Percentiles rank a stretch among this genome's conserved stretches.
These are phyloP conservation scores for Chloromyia formosa DNA, from an alignment of 2,888 invertebrate species.

Conservation along the genomic window DNA sequence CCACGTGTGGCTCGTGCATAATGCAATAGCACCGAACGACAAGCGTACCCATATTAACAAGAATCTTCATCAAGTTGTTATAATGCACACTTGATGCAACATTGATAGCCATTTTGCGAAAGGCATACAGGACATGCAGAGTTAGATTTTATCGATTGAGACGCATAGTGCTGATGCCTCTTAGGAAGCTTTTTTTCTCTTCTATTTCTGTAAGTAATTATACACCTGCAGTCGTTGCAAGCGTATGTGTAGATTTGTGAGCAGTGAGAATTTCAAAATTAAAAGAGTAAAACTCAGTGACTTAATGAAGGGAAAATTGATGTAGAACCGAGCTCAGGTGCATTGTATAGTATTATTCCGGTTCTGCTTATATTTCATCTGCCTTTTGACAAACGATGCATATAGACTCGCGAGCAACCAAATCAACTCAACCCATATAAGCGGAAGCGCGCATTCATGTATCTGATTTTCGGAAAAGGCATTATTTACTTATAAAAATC, in stretches of 20 bases:
- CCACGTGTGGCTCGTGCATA: not conserved
- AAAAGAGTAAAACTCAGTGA: slow-evolving; percentile 20
- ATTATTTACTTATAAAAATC: no score
- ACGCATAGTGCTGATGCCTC: not conserved
- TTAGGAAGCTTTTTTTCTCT: slow-evolving; percentile 2
- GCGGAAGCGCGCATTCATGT: no score
- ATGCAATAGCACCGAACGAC: not conserved
- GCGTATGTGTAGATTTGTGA: not conserved
- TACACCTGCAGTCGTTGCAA: not conserved
- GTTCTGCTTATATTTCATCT: slow-evolving; percentile 26
- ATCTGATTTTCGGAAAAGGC: no score
- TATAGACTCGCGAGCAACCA: no score
- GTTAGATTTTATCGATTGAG: not conserved
- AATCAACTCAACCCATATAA: no score
- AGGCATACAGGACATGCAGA: not conserved
- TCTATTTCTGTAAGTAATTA: slow-evolving; percentile 24
- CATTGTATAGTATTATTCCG: slow-evolving; percentile 6
- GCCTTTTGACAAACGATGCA: slow-evolving; percentile 12
- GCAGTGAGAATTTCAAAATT: slow-evolving; percentile 21
- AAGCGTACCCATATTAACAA: not conserved
- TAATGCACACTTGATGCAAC: not conserved
- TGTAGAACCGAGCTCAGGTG: no score
- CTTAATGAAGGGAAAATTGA: not conserved
- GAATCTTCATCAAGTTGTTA: not conserved
- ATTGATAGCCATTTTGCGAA: slow-evolving; percentile 5